A percentile compares a stretch with the other conserved stretches of the same genome.
These are phyloP conservation scores for Armadillidium nasatum DNA, from an alignment of 1,140 invertebrate species.

Conservation along the genomic window DNA sequence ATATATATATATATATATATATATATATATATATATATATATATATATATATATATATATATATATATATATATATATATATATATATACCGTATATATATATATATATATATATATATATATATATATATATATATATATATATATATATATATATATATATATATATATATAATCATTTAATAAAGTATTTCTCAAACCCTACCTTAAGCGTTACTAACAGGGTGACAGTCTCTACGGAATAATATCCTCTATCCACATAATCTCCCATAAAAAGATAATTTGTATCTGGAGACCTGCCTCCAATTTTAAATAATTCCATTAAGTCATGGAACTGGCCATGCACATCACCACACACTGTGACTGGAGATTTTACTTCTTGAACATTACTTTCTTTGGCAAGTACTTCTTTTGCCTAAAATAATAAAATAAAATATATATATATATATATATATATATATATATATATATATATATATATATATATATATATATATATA, in stretches of 20 bases:
- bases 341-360: constrained; percentile 98
- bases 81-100: too few species aligned
- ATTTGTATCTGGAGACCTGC: constrained; percentile 98
- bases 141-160: constrained; percentile 16
- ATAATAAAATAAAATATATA: constrained; percentile 45
- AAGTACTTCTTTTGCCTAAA: constrained; percentile 97
- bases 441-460: constrained; percentile 8
- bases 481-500: too few species aligned
- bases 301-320: constrained; percentile 99
- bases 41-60: too few species aligned
- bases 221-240: constrained; percentile 97
- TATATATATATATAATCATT: neutral
- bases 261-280: constrained; percentile 99
- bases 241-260: constrained; percentile 99
- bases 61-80: too few species aligned
- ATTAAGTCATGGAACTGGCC: constrained; percentile 99
- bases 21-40: too few species aligned
- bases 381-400: constrained; percentile 99
- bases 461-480: too few species aligned
- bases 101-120: neutral
- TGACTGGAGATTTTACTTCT: constrained; percentile 99
- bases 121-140: constrained; percentile 5
- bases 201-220: constrained; percentile 93
- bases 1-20: too few species aligned
- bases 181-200: constrained; percentile 11